Percentiles rank a stretch among this genome's conserved stretches.
Evolutionary conservation across 2,113 vertebrate species (phyloP).

Genomic region (Caretta caretta): DNA sequence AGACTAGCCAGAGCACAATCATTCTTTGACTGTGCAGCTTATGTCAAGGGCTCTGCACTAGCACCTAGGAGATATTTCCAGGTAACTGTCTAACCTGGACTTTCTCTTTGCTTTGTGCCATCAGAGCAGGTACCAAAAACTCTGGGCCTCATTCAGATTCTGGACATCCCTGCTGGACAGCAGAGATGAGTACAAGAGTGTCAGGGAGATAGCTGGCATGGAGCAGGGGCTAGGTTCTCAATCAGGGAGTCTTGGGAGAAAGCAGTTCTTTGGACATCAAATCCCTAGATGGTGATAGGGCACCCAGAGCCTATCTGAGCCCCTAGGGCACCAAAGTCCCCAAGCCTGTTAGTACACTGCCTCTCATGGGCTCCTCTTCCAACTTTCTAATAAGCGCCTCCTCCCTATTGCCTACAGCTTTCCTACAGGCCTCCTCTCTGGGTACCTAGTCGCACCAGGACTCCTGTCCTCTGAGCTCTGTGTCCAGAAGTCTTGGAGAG

Average conservation of each 20-base stretch:
- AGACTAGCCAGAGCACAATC: background rate
- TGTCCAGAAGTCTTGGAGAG: background rate
- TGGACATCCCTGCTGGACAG: background rate
- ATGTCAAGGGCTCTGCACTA: background rate
- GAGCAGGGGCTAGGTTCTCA: background rate
- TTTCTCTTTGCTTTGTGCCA: accelerated
- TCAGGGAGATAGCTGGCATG: background rate
- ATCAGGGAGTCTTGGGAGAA: background rate
- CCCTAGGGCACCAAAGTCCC: background rate
- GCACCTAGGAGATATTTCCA: background rate
- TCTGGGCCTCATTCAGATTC: background rate
- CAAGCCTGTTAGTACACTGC: background rate
- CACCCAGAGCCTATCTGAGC: background rate
- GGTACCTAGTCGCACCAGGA: background rate
- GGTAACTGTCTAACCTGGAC: background rate
- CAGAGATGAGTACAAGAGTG: background rate
- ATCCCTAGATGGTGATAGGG: background rate
- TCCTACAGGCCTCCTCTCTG: background rate
- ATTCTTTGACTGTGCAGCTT: background rate
- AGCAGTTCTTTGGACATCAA: background rate
- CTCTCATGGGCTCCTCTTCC: background rate
- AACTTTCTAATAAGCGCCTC: background rate
- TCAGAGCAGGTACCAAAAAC: background rate
- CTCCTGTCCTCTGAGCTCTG: background rate
- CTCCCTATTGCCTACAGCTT: background rate